Conservation (phyloP, 2,113 vertebrate genomes). For the Cyanoliseus patagonus region DNA sequence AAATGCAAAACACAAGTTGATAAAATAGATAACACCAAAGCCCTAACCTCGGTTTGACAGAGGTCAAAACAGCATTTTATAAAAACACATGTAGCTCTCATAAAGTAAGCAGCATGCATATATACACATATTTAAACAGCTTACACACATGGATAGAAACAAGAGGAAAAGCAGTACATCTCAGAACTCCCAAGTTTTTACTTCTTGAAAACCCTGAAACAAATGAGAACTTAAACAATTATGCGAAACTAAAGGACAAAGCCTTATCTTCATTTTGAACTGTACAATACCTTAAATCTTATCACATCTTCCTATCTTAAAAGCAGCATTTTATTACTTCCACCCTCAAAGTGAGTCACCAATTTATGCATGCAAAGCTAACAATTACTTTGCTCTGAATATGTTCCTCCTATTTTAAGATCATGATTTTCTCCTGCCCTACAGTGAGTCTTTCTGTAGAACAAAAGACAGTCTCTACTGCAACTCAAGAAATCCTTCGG, state of each 20-base stretch:
- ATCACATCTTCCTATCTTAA: not conserved
- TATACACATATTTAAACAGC: not conserved
- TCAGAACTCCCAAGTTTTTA: not conserved
- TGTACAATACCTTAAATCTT: not conserved
- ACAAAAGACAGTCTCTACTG: not conserved
- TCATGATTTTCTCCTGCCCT: conserved; percentile 1
- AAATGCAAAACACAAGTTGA: fast-evolving
- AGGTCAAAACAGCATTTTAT: not conserved
- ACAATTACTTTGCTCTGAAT: conserved; percentile 37
- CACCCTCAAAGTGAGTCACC: conserved; percentile 44
- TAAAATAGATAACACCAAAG: not conserved
- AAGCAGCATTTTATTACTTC: conserved; percentile 37
- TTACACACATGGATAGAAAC: not conserved
- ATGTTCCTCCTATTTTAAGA: conserved; percentile 47
- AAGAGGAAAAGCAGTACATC: not conserved
- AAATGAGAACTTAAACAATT: not conserved
- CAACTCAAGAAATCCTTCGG: not conserved
- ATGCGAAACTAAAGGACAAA: conserved; percentile 7
- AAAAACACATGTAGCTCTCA: not conserved
- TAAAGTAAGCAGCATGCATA: fast-evolving
- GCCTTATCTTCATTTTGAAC: not conserved
- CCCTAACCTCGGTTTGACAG: not conserved
- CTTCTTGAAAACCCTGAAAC: not conserved
- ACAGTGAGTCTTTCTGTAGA: not conserved
- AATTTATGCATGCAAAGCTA: not conserved